A percentile compares a stretch with the other conserved stretches of the same genome.
Conservation (phyloP, 2,113 vertebrate species). For the Cyrtonyx montezumae region DNA sequence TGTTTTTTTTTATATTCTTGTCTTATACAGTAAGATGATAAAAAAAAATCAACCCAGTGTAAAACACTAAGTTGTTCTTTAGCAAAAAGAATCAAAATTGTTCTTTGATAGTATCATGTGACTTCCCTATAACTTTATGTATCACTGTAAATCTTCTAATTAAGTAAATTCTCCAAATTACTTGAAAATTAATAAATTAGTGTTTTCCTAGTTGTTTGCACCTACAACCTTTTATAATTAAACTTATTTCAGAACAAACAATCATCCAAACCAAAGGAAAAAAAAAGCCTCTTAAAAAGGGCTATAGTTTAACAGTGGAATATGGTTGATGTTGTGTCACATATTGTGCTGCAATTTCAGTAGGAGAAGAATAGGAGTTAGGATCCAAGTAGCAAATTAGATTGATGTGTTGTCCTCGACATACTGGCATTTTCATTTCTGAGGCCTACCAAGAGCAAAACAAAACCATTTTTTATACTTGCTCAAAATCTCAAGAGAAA, state of each 20-base stretch:
- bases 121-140: neutral
- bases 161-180: neutral
- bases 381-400: conserved; percentile 76
- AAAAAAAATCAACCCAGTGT: neutral
- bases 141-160: neutral
- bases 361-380: conserved; percentile 47
- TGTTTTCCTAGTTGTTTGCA: neutral
- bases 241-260: neutral
- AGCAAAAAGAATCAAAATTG: neutral
- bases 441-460: conserved; percentile 78
- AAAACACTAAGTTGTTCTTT: neutral
- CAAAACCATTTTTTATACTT: conserved; percentile 84
- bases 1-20: neutral
- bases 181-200: neutral
- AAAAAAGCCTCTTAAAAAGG: neutral
- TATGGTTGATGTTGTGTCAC: conserved; percentile 11
- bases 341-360: conserved; percentile 48
- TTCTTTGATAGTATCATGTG: neutral
- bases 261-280: neutral
- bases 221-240: neutral
- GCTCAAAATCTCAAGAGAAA: conserved; percentile 78
- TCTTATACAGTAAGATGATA: neutral
- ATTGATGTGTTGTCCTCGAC: conserved; percentile 81
- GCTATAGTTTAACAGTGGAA: neutral
- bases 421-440: conserved; percentile 84